Evolutionary conservation across 2,888 invertebrate species (phyloP).

Genomic region (Apoda limacodes): DNA sequence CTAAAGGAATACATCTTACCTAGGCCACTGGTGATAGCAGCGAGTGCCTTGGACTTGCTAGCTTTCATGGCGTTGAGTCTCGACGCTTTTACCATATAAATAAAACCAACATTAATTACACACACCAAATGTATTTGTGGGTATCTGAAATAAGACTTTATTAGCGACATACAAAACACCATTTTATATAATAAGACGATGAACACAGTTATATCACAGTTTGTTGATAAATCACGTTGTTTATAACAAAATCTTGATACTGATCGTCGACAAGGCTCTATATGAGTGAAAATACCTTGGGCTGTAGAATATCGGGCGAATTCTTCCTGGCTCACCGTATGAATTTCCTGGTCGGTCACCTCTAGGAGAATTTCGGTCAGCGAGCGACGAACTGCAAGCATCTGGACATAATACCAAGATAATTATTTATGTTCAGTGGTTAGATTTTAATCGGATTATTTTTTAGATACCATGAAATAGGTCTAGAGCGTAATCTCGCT

Average conservation of each 20-base stretch:
- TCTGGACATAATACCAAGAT: conserved; percentile 67
- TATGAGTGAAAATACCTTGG: conserved; percentile 80
- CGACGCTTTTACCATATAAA: conserved; percentile 74
- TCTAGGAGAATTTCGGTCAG: conserved; percentile 95
- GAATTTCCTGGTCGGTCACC: conserved; percentile 92
- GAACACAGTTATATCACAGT: conserved; percentile 35
- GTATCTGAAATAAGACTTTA: conserved; percentile 66
- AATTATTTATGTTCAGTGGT: conserved; percentile 7
- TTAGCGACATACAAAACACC: conserved; percentile 43
- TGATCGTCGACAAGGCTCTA: conserved; percentile 38
- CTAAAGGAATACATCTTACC: conserved; percentile 78
- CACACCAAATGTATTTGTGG: conserved; percentile 56
- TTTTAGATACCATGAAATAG: no score
- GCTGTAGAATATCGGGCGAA: conserved; percentile 82
- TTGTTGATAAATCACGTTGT: conserved; percentile 36
- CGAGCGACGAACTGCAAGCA: conserved; percentile 87
- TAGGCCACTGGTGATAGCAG: conserved; percentile 89
- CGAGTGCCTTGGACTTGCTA: conserved; percentile 88
- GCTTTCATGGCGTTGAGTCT: conserved; percentile 77
- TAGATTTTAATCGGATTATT: no score
- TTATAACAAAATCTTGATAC: conserved; percentile 36
- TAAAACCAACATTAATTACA: conserved; percentile 70
- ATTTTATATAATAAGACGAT: conserved; percentile 31
- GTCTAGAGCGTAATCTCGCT: no score
- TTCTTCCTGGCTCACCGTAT: conserved; percentile 86